These are phyloP conservation scores for Leptinotarsa undecemlineata DNA, from an alignment of 1,140 invertebrate species.

Conservation along the genomic window DNA sequence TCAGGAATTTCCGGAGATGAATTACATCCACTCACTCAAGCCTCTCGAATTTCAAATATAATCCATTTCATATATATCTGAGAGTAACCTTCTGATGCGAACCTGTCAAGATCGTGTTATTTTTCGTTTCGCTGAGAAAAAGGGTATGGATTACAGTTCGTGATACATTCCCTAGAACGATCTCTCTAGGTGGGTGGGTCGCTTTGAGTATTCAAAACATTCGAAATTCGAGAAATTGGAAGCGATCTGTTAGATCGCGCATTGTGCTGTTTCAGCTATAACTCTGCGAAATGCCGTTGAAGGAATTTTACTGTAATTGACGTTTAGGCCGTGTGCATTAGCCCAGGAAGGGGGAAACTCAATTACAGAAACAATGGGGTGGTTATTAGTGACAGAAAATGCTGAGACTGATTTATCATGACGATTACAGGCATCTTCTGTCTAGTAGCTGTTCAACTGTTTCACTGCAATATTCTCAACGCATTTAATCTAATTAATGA, in stretches of 20 bases:
- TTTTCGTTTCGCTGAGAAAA: neutral
- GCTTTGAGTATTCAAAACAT: neutral
- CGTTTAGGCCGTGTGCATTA: neutral
- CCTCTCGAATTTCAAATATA: slow-evolving; percentile 17
- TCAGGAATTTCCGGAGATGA: slow-evolving; percentile 13
- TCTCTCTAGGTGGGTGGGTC: neutral
- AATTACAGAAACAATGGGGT: neutral
- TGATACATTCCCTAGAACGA: neutral
- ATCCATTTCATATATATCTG: slow-evolving; percentile 13
- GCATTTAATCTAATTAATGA: no score
- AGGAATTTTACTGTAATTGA: neutral
- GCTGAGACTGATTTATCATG: neutral
- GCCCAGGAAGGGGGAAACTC: neutral
- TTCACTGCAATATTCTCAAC: no score
- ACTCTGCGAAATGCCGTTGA: neutral
- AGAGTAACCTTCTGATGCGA: neutral
- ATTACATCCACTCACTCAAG: neutral
- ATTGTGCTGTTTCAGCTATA: neutral
- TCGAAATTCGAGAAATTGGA: neutral
- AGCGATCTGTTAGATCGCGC: neutral
- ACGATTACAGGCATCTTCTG: neutral
- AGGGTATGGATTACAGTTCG: slow-evolving; percentile 1
- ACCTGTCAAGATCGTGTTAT: slow-evolving; percentile 13
- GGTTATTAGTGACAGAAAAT: neutral
- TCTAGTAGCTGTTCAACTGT: no score